These are phyloP conservation scores for Miltochrista miniata DNA, from an alignment of 2,888 invertebrate species.

Conservation along the genomic window DNA sequence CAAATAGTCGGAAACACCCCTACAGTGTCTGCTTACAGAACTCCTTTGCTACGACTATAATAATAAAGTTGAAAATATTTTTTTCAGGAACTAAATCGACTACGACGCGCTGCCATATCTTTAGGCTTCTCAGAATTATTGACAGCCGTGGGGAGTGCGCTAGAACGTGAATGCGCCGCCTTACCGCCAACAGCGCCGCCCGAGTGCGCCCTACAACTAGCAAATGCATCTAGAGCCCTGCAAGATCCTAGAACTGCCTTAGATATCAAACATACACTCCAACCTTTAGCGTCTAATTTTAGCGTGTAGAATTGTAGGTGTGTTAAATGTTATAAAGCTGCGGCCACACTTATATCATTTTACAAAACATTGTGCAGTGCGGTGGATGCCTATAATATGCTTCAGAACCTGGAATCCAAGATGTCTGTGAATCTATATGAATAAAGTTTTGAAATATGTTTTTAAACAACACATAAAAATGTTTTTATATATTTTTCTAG, in stretches of 20 bases:
- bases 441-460: too few species aligned
- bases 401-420: too few species aligned
- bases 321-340: too few species aligned
- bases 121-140: slow-evolving; percentile 95
- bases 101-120: slow-evolving; percentile 94
- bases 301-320: slow-evolving; percentile 21
- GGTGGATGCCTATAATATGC: too few species aligned
- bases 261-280: slow-evolving; percentile 71
- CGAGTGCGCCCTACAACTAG: slow-evolving; percentile 94
- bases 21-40: too few species aligned
- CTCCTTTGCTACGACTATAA: neutral
- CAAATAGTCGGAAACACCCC: too few species aligned
- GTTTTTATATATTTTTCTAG: too few species aligned
- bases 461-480: too few species aligned
- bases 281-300: slow-evolving; percentile 62
- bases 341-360: too few species aligned
- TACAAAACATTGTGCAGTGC: too few species aligned
- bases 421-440: too few species aligned
- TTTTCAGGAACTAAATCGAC: slow-evolving; percentile 93
- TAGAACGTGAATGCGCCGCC: slow-evolving; percentile 94
- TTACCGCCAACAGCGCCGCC: slow-evolving; percentile 91
- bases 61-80: neutral
- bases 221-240: slow-evolving; percentile 93
- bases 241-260: slow-evolving; percentile 86
- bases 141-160: slow-evolving; percentile 91